Base-by-base conservation (phyloP, 2,888 invertebrate species). In the Colletes collaris region DNA sequence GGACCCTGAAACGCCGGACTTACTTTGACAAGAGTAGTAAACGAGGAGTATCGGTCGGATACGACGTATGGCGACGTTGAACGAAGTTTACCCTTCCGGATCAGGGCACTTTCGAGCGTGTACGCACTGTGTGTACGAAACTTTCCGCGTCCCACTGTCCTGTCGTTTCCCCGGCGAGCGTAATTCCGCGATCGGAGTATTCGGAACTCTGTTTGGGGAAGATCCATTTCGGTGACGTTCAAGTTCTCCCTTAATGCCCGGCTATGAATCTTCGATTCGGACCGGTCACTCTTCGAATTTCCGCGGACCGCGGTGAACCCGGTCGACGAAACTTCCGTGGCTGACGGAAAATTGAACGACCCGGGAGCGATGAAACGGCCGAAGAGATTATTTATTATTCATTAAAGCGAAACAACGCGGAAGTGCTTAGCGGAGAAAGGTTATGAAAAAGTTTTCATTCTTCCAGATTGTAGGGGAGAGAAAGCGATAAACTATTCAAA, bases 71-170 rank as follows among this genome's bases (percentile, higher is more conserved):
- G 73, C 73, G 46, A 62, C 35, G 62, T 70, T 59, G 68, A 86
- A 82, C 77, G 65, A 83, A 86, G 86, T 85, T 85, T 81, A 83
- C 81, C 79, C 79, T 83, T 81, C 67, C 79, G 73, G 81, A 85
- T 83, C 81, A 81, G 62, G 60, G 60, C 70, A 70, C 56, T 81
- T 74, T 56, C 59, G 60, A 53, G 66, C 63, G 44, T 81, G 16
- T 79, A 82, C 67, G 68, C 63, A 64, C 62, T 50, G 59, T 65
- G 49, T 69, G 58, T 53, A 55, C 67, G 65, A 80, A 83, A 84
- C 81, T 81, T 68, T 16, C 10, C 3, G 16, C 27, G 37, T 44
- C 56, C 56, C 37, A 37, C 63, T 52, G 72, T 59, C 7, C 55
- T 59, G 50, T 27, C 73, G 27, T 70, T 78, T 60, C 58, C 37